phyloP scores from a whole-genome alignment of 2,797 vertebrate species.

The Syndactyla subalaris region DNA sequence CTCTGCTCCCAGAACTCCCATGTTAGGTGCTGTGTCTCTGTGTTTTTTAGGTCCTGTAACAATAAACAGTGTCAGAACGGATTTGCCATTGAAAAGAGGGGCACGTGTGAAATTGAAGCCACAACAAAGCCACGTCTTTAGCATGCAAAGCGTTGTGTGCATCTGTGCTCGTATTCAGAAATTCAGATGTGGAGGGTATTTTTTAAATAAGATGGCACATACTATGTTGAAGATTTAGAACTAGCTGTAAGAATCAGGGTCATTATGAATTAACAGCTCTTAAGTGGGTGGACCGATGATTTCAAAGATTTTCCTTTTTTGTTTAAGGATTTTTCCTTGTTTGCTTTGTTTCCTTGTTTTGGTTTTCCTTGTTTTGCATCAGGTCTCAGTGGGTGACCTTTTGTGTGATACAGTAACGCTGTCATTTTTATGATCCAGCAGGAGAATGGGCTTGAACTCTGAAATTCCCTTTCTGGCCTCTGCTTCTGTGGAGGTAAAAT shows the following conservation, averaged over 20 bases:
- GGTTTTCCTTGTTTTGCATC: background rate
- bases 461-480: background rate
- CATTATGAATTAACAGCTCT: background rate
- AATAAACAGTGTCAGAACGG: constrained; percentile 10
- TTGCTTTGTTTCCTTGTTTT: constrained; percentile 7
- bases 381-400: background rate
- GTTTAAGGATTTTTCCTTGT: background rate
- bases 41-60: background rate
- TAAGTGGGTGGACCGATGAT: background rate
- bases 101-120: constrained; percentile 16
- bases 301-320: background rate
- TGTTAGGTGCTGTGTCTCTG: background rate
- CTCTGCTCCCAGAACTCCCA: background rate
- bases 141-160: background rate
- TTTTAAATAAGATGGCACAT: background rate
- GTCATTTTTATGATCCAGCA: background rate
- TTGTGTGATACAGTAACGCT: background rate
- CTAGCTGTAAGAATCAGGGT: background rate
- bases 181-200: background rate
- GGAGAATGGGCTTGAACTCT: background rate
- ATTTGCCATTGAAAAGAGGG: constrained; percentile 1
- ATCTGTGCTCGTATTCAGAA: background rate
- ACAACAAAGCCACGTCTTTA: background rate
- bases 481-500: background rate
- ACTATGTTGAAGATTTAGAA: background rate